These are phyloP conservation scores for Dendrolimus houi DNA, from an alignment of 2,888 invertebrate species.

Conservation along the genomic window DNA sequence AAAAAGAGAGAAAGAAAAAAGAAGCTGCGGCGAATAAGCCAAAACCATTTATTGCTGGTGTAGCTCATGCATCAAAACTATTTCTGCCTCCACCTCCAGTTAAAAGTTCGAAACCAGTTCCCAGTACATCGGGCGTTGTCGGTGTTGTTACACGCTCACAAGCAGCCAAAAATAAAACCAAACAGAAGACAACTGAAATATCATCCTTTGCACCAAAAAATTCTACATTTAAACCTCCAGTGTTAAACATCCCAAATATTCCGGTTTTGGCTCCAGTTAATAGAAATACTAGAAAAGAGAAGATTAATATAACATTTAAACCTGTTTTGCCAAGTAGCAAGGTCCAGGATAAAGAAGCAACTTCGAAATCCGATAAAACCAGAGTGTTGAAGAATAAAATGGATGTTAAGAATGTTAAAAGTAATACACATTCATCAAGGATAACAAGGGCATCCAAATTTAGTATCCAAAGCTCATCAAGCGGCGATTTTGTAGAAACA, in stretches of 20 bases:
- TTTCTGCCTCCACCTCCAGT: constrained; percentile 46
- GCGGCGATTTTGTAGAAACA: constrained; percentile 14
- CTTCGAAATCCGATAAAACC: constrained; percentile 4
- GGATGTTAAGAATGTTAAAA: constrained; percentile 10
- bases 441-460: constrained; percentile 8
- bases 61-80: constrained; percentile 34
- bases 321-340: constrained; percentile 20
- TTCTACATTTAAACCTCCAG: constrained; percentile 69
- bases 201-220: constrained; percentile 72
- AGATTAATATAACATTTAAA: constrained; percentile 26
- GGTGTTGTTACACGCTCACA: constrained; percentile 57
- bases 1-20: constrained; percentile 53
- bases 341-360: constrained; percentile 5
- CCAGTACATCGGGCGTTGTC: constrained; percentile 49
- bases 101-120: constrained; percentile 19
- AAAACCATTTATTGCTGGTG: constrained; percentile 55
- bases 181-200: constrained; percentile 6
- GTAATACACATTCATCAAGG: constrained; percentile 11
- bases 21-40: constrained; percentile 42
- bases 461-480: constrained; percentile 13
- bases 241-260: constrained; percentile 24
- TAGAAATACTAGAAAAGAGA: constrained; percentile 22
- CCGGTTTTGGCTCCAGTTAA: constrained; percentile 25
- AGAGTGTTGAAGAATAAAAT: constrained; percentile 10
- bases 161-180: constrained; percentile 17